These are phyloP conservation scores for Sebastes kiyomatsui DNA, from an alignment of 2,797 vertebrate species.

Conservation along the genomic window DNA sequence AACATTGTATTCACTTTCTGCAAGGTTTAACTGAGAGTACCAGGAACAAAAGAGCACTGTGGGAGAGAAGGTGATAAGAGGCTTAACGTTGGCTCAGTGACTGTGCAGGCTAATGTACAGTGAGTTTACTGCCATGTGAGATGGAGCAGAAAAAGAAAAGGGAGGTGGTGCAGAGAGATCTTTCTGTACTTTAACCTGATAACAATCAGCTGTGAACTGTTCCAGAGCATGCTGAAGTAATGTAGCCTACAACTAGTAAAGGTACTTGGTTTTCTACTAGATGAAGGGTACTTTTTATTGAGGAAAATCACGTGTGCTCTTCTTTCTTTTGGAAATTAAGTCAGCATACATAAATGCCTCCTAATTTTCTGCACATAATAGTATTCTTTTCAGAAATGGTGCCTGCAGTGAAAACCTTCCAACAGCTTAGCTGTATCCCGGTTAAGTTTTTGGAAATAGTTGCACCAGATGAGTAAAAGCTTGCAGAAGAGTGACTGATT, in stretches of 20 bases:
- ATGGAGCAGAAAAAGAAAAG: background rate
- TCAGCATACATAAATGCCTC: background rate
- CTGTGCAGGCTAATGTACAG: slow-evolving; percentile 3
- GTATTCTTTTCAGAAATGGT: background rate
- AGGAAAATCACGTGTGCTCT: background rate
- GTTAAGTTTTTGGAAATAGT: background rate
- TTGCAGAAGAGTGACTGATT: background rate
- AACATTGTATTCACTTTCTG: background rate
- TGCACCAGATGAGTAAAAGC: background rate
- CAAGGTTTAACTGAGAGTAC: slow-evolving; percentile 14
- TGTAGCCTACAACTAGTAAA: background rate
- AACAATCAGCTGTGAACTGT: background rate
- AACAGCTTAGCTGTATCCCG: background rate
- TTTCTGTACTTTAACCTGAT: slow-evolving; percentile 4
- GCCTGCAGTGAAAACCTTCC: background rate
- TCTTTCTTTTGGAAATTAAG: background rate
- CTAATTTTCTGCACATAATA: background rate
- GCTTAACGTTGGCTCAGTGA: slow-evolving; percentile 54
- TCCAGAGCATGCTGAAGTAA: background rate
- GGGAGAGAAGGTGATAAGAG: slow-evolving; percentile 62
- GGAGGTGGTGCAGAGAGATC: background rate
- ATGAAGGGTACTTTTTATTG: background rate
- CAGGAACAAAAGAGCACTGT: slow-evolving; percentile 56
- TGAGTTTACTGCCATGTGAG: slow-evolving; percentile 38
- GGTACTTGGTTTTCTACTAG: background rate